Base-by-base conservation (phyloP, 2,888 invertebrate genomes). In the Lutraria lutraria region DNA sequence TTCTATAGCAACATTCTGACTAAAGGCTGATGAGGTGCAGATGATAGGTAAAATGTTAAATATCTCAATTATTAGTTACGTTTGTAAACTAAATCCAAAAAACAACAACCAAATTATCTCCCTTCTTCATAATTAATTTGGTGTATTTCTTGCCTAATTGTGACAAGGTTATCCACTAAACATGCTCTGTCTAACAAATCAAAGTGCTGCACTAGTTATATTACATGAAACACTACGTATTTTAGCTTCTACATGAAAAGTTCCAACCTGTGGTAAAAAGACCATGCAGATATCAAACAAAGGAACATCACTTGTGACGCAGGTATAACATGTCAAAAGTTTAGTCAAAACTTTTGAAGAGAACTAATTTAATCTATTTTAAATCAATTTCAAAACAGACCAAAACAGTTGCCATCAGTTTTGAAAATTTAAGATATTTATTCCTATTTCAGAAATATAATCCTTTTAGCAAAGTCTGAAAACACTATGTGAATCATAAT, bases 101-200 rank as follows among this genome's bases (percentile, higher is more conserved):
- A 68, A n/a, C 12, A 68, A 25, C n/a, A 68, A 63, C 63, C 2
- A 4, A 68, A 25, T 68, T 68, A 25, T 68, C 63, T 25, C 63
- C 63, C 63, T n/a, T 25, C 13, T 25, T n/a, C 12, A 10, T 25
- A 10, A 68, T 68, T 12, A 68, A 68, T 68, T 68, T 68, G 25
- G 63, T 68, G 63, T n/a, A 68, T n/a, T 25, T 25, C n/a, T 68
- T 68, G 63, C 63, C 63, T 25, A 25, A 68, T 68, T n/a, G 63
- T 68, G 63, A 68, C n/a, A 68, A 68, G 25, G 12, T 68, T 21
- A n/a, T 68, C 2, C 25, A 25, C 63, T 68, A 76, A 6, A 76
- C 76, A 76, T 76, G 76, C 76, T 76, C 76, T 76, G 76, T 34
- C 76, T 76, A 76, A 34, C 76, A 76, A 34, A 76, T 19, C 76